Percentiles rank a stretch among this genome's conserved stretches.
Evolutionary conservation across 2,797 vertebrate species (phyloP).

Genomic region (Leucoraja ocellata): DNA sequence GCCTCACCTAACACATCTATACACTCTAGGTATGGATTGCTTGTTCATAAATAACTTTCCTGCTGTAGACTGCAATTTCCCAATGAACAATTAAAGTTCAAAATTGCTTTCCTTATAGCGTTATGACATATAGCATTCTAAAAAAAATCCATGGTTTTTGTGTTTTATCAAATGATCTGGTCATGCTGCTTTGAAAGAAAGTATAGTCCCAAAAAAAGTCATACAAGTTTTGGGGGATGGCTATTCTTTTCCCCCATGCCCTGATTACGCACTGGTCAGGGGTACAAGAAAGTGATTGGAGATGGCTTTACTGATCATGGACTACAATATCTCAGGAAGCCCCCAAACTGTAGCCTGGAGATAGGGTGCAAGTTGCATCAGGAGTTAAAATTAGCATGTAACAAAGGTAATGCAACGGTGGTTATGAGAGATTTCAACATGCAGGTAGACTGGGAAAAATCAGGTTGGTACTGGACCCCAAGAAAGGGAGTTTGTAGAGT

Average conservation of each 20-base stretch:
- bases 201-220: neutral
- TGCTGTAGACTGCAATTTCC: neutral
- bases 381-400: too few species aligned
- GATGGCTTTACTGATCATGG: too few species aligned
- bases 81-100: neutral
- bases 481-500: too few species aligned
- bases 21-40: neutral
- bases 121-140: neutral
- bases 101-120: neutral
- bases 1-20: too few species aligned
- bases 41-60: neutral
- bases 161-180: neutral
- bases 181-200: neutral
- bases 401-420: too few species aligned
- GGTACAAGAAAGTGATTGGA: neutral
- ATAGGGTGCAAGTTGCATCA: too few species aligned
- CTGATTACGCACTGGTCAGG: neutral
- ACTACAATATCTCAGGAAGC: too few species aligned
- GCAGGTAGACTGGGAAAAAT: too few species aligned
- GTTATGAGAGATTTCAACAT: too few species aligned
- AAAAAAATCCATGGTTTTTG: neutral
- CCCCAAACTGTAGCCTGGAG: too few species aligned
- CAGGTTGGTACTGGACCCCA: too few species aligned
- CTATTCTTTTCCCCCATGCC: neutral
- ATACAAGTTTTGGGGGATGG: neutral